Base-by-base conservation (phyloP, 2,797 vertebrate genomes). In the Melanotaenia maccullochi region DNA sequence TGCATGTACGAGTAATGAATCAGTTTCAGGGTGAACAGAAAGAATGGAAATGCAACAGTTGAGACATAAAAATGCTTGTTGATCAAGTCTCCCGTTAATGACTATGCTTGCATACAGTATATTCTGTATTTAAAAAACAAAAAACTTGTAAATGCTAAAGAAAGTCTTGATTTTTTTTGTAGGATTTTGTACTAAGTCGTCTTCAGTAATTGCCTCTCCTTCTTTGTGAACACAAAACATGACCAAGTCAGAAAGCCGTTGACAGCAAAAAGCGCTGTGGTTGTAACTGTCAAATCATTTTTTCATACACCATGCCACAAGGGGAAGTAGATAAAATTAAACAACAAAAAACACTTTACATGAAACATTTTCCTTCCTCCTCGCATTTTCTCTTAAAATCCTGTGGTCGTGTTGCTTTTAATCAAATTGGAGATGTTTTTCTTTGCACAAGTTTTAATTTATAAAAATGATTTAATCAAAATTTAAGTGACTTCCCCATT, bases 111-210 rank as follows among this genome's bases (percentile, higher is more conserved):
- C 80, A 4, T 35, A 28, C 35, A 24, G 47, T 83, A 61, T 79
- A 73, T 47, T 82, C 84, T 83, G 71, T 89, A 85, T 78, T 86
- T 83, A 83, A 88, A 77, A 89, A 30, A 30, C 30, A 65, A 76
- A 56, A 49, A 74, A 36, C 73, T 75, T 83, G 72, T 85, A 75
- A 87, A 80, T 75, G 71, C 79, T 62, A 62, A 84, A 14, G 24
- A 62, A 89, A 84, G 79, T 87, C 62, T 85, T 88, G 72, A 77
- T 30, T 30, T 30, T 25, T 30, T 92, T 93, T 92, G 58, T 92
- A 92, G 86, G 79, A 78, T 93, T 92, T 93, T 93, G 68, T 93
- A 93, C 92, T 42, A 67, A 87, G 55, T 80, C 80, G 73, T 78
- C 73, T 68, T 72, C 73, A 76, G 40, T 12, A 5, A 56, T 54